Conservation (phyloP, 2,113 vertebrate species). For the Myrmecophaga tridactyla region DNA sequence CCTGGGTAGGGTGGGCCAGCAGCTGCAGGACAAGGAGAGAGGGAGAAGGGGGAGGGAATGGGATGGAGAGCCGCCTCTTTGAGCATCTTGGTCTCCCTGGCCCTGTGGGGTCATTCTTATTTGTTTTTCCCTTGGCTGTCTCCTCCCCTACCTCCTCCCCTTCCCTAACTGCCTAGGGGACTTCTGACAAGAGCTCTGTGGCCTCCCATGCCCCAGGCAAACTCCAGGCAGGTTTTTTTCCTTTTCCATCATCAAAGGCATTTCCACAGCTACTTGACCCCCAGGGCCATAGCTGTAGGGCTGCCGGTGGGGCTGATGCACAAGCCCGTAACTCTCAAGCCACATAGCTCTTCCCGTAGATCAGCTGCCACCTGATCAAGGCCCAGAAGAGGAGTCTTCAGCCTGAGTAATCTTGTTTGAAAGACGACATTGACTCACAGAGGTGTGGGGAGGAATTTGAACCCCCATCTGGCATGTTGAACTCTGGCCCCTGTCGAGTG, state of each 20-base stretch:
- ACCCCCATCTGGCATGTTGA: background rate
- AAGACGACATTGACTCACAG: background rate
- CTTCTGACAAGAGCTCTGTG: background rate
- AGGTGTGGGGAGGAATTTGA: background rate
- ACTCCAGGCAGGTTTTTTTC: background rate
- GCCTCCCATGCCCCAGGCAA: background rate
- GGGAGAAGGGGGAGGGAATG: too few relatives aligned
- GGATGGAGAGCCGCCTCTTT: rapidly evolving
- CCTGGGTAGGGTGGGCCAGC: background rate
- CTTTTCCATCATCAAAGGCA: background rate
- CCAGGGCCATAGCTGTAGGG: rapidly evolving
- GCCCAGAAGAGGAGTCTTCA: background rate
- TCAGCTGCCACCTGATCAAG: background rate
- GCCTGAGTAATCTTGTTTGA: background rate
- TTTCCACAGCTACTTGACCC: background rate
- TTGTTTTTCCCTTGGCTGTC: background rate
- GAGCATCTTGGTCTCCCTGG: background rate
- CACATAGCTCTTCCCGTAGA: background rate
- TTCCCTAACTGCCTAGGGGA: too few relatives aligned
- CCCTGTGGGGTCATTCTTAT: rapidly evolving
- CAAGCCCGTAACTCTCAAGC: background rate
- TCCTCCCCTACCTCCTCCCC: background rate
- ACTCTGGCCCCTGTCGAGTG: background rate
- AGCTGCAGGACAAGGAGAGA: too few relatives aligned
- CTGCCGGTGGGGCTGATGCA: background rate